These are phyloP conservation scores for Ischnus inquisitorius DNA, from an alignment of 2,888 invertebrate genomes.

Conservation along the genomic window DNA sequence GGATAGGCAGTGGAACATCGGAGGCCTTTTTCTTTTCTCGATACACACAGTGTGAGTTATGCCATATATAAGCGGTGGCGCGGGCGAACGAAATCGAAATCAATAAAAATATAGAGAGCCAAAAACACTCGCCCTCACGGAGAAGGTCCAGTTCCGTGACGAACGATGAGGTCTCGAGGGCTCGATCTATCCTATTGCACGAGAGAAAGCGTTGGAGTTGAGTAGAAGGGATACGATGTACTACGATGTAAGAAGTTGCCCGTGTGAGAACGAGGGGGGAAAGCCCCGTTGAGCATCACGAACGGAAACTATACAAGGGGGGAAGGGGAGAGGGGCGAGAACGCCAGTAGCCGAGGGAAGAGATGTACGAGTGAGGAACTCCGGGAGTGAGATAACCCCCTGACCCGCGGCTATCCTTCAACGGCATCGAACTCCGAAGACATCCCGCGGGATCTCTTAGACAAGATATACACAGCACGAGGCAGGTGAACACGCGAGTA, in stretches of 20 bases:
- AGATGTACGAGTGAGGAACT: slow-evolving; percentile 58
- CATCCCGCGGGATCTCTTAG: slow-evolving; percentile 82
- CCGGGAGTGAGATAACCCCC: slow-evolving; percentile 78
- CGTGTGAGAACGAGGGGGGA: slow-evolving; percentile 40
- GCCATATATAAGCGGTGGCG: not conserved
- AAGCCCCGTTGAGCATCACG: slow-evolving; percentile 24
- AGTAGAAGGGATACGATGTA: slow-evolving; percentile 30
- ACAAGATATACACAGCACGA: slow-evolving; percentile 75
- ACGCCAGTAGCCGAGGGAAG: slow-evolving; percentile 74
- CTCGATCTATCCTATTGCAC: slow-evolving; percentile 82
- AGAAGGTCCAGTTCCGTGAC: slow-evolving; percentile 79
- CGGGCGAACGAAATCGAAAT: slow-evolving; percentile 78
- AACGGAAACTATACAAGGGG: slow-evolving; percentile 44
- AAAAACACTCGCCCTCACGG: slow-evolving; percentile 49
- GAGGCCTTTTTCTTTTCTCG: slow-evolving; percentile 25
- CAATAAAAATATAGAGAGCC: slow-evolving; percentile 81
- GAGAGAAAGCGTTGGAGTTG: slow-evolving; percentile 55
- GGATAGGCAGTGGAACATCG: slow-evolving; percentile 36
- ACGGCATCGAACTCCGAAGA: slow-evolving; percentile 78
- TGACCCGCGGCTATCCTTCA: slow-evolving; percentile 85
- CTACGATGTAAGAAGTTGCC: slow-evolving; percentile 46
- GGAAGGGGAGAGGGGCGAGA: too few relatives aligned
- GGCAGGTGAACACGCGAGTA: slow-evolving; percentile 53
- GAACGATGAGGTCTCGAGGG: slow-evolving; percentile 84
- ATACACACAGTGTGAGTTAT: slow-evolving; percentile 8